These are phyloP conservation scores for Oligia fasciuncula DNA, from an alignment of 2,888 invertebrate genomes.

Conservation along the genomic window DNA sequence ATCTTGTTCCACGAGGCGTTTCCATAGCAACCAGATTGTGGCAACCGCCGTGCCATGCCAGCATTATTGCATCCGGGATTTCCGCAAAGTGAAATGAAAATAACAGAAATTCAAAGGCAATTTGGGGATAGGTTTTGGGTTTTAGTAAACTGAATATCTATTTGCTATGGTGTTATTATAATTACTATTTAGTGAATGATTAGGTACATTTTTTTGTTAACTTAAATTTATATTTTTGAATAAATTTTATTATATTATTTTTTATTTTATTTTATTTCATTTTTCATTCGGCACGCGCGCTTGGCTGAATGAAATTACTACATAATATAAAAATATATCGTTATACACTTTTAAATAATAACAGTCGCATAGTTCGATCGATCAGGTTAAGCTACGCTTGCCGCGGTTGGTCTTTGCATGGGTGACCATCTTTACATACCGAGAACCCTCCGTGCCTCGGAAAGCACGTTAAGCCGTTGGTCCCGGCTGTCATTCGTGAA, in stretches of 20 bases:
- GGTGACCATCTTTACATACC: too few relatives aligned
- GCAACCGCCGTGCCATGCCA: slow-evolving; percentile 11
- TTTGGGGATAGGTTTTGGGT: slow-evolving; percentile 7
- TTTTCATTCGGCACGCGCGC: too few relatives aligned
- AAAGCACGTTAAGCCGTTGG: too few relatives aligned
- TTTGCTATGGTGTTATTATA: too few relatives aligned
- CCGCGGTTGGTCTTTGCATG: too few relatives aligned
- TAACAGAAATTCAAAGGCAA: slow-evolving; percentile 8
- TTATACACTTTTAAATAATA: not conserved
- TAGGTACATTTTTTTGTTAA: not conserved
- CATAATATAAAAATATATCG: not conserved
- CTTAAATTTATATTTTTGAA: not conserved
- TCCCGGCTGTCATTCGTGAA: too few relatives aligned
- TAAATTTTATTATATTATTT: too few relatives aligned
- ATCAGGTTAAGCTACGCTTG: too few relatives aligned
- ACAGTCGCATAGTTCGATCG: too few relatives aligned
- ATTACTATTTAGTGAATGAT: not conserved
- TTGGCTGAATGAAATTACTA: not conserved
- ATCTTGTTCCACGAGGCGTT: slow-evolving; percentile 56
- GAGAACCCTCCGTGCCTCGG: too few relatives aligned
- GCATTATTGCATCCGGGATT: slow-evolving; percentile 61
- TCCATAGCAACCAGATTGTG: slow-evolving; percentile 50
- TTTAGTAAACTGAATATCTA: not conserved
- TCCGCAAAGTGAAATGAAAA: slow-evolving; percentile 56
- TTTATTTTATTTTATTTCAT: too few relatives aligned